Conservation (phyloP, 2,113 vertebrate genomes). For the Tachysurus fulvidraco region DNA sequence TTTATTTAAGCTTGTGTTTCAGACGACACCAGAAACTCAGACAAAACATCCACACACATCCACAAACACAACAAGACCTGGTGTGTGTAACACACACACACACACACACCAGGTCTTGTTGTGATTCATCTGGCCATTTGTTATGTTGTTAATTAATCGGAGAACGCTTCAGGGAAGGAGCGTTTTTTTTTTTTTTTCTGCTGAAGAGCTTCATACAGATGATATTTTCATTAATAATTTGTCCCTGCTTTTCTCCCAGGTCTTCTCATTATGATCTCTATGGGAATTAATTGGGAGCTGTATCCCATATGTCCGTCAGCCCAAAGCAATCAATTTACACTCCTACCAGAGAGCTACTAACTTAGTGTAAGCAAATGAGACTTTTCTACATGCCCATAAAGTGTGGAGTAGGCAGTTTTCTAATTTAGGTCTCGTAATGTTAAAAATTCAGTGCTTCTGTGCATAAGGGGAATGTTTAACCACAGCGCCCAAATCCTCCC, state of each 20-base stretch:
- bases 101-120: slow-evolving; percentile 18
- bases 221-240: slow-evolving; percentile 3
- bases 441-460: slow-evolving; percentile 62
- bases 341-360: slow-evolving; percentile 2
- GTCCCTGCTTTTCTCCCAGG: not conserved
- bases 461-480: slow-evolving; percentile 69
- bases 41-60: not conserved
- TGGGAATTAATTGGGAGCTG: slow-evolving; percentile 34
- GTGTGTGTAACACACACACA: slow-evolving; percentile 16
- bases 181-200: not conserved
- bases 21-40: not conserved
- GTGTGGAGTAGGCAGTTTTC: slow-evolving; percentile 59
- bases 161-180: not conserved
- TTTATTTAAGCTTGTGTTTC: not conserved
- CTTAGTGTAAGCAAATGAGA: slow-evolving; percentile 4
- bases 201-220: slow-evolving; percentile 1
- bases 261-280: not conserved
- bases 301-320: slow-evolving; percentile 32
- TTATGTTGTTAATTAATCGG: slow-evolving; percentile 14
- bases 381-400: slow-evolving; percentile 44
- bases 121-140: slow-evolving; percentile 3
- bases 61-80: no score
- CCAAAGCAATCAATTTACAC: slow-evolving; percentile 19
- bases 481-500: slow-evolving; percentile 61
- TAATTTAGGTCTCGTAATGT: slow-evolving; percentile 66